phyloP scores from a whole-genome alignment of 2,888 invertebrate genomes.

The Catocala nupta region DNA sequence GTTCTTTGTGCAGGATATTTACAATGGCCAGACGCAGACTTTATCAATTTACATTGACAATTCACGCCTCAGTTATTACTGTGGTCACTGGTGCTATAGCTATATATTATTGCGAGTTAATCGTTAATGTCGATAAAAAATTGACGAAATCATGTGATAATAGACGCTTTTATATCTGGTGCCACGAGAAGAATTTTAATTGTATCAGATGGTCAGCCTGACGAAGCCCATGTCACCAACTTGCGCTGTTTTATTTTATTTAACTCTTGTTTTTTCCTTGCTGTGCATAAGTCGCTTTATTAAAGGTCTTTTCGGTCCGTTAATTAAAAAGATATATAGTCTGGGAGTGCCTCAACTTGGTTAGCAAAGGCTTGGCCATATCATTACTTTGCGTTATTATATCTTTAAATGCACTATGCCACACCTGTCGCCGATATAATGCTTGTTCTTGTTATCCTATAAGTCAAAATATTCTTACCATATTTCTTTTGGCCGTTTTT shows the following conservation, averaged over 20 bases:
- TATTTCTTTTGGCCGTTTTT: background rate
- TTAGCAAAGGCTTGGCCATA: conserved; percentile 26
- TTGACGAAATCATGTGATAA: conserved; percentile 39
- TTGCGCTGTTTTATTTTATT: conserved; percentile 31
- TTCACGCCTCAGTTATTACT: conserved; percentile 46
- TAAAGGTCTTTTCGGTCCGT: conserved; percentile 35
- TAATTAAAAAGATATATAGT: conserved; percentile 40
- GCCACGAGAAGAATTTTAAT: conserved; percentile 43
- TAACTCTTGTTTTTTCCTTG: conserved; percentile 31
- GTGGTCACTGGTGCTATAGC: conserved; percentile 20
- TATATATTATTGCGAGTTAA: conserved; percentile 26
- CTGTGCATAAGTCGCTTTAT: conserved; percentile 27
- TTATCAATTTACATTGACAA: conserved; percentile 47
- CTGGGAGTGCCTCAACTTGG: conserved; percentile 21
- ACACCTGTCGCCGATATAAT: conserved; percentile 5
- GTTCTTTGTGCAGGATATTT: conserved; percentile 33
- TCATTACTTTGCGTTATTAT: conserved; percentile 22
- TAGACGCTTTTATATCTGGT: conserved; percentile 37
- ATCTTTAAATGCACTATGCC: conserved; percentile 20
- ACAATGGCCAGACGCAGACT: conserved; percentile 34
- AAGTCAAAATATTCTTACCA: background rate
- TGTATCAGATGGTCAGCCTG: conserved; percentile 28
- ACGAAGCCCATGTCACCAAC: conserved; percentile 24
- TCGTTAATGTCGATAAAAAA: conserved; percentile 38
- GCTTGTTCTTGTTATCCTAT: conserved; percentile 4